Evolutionary conservation across 2,113 vertebrate genomes (phyloP).

Genomic region (Archilochus colubris): DNA sequence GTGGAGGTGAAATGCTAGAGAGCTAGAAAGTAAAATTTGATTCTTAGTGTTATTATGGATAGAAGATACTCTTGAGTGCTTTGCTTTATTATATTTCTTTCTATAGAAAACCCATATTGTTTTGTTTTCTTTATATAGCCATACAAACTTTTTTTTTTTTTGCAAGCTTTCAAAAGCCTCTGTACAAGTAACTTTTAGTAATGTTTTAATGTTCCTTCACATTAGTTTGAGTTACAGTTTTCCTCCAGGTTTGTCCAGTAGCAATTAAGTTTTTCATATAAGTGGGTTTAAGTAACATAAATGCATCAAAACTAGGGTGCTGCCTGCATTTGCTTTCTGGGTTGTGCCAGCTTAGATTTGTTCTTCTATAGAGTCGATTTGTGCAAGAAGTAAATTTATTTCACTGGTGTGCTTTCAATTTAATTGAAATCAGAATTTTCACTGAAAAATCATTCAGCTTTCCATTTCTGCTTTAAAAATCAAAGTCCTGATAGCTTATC

Average conservation of each 20-base stretch:
- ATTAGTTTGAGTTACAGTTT: neutral
- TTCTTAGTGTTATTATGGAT: neutral
- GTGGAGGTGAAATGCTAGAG: neutral
- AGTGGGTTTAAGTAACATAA: neutral
- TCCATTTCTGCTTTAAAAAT: neutral
- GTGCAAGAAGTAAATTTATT: neutral
- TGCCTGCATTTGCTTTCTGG: neutral
- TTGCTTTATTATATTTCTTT: neutral
- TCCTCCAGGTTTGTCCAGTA: neutral
- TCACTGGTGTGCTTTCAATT: neutral
- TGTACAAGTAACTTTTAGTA: neutral
- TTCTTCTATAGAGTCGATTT: neutral
- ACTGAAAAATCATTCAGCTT: neutral
- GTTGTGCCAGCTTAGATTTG: neutral
- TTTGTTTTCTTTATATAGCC: neutral
- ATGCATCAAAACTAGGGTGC: neutral
- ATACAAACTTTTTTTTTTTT: neutral
- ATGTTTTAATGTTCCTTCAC: neutral
- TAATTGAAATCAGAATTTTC: accelerated
- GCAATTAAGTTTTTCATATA: neutral
- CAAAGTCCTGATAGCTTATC: neutral
- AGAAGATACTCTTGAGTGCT: neutral
- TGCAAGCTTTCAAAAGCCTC: neutral
- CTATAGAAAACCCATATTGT: neutral
- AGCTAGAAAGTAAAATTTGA: neutral